phyloP scores from a whole-genome alignment of 2,113 vertebrate species.

The Archocentrus centrarchus region DNA sequence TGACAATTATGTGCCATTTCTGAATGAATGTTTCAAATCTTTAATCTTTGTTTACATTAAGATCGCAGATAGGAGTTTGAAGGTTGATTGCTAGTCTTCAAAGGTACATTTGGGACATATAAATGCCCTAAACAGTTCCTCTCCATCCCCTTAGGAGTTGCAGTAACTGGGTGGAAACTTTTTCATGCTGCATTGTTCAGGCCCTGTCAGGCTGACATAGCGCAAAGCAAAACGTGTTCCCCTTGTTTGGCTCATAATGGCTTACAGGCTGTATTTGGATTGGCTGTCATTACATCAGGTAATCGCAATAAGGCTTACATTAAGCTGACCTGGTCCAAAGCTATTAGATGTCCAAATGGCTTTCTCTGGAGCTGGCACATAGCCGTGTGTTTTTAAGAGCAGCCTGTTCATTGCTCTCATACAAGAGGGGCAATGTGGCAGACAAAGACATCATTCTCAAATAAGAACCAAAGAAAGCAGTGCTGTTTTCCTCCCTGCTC shows the following conservation, averaged over 20 bases:
- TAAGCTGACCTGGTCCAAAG: conserved; percentile 61
- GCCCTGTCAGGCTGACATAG: conserved; percentile 42
- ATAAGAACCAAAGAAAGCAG: conserved; percentile 5
- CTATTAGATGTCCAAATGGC: conserved; percentile 74
- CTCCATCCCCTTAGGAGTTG: conserved; percentile 34
- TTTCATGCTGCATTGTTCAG: conserved; percentile 58
- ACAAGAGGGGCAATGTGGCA: conserved; percentile 8
- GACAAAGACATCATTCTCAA: conserved; percentile 69
- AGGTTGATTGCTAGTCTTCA: conserved; percentile 41
- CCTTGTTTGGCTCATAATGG: conserved; percentile 71
- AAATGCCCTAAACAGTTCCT: conserved; percentile 53
- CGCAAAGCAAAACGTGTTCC: conserved; percentile 65
- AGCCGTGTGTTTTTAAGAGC: conserved; percentile 56
- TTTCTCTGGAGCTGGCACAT: conserved; percentile 57
- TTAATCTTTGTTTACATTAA: conserved; percentile 39
- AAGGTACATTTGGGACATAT: conserved; percentile 32
- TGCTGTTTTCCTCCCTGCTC: neutral
- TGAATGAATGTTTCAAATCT: conserved; percentile 1
- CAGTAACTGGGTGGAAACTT: conserved; percentile 49
- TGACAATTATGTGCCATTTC: neutral
- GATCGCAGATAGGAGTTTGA: conserved; percentile 26
- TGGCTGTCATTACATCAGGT: conserved; percentile 80
- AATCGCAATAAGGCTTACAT: conserved; percentile 75
- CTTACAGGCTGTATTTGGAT: conserved; percentile 79
- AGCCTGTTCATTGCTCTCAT: conserved; percentile 29